These are phyloP conservation scores for Struthidea cinerea DNA, from an alignment of 2,113 vertebrate genomes.

Conservation along the genomic window DNA sequence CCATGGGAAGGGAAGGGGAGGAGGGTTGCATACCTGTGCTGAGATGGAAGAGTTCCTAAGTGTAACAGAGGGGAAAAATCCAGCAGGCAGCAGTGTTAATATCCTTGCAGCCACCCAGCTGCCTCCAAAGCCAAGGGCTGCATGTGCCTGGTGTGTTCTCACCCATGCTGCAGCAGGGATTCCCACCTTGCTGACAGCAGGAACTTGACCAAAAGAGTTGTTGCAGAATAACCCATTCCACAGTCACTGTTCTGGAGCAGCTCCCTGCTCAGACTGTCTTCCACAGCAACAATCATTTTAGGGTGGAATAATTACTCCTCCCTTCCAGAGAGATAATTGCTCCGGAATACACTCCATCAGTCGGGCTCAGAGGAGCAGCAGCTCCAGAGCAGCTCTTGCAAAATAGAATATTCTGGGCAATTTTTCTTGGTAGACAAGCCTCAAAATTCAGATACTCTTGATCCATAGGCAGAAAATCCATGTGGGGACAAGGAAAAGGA, in stretches of 20 bases:
- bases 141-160: neutral
- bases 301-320: neutral
- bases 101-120: neutral
- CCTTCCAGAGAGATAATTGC: neutral
- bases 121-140: accelerated
- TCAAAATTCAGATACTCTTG: neutral
- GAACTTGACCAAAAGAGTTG: neutral
- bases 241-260: neutral
- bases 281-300: neutral
- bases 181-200: neutral
- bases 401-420: neutral
- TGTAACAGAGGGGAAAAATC: neutral
- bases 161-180: neutral
- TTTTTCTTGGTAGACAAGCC: neutral
- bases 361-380: neutral
- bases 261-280: neutral
- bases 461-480: neutral
- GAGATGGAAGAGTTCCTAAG: neutral
- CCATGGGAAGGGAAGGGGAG: neutral
- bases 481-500: neutral
- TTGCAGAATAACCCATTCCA: neutral
- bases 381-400: neutral
- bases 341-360: neutral
- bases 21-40: accelerated
- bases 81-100: neutral